Evolutionary conservation across 2,888 invertebrate species (phyloP).

Genomic region (Chrysolina oricalcia): DNA sequence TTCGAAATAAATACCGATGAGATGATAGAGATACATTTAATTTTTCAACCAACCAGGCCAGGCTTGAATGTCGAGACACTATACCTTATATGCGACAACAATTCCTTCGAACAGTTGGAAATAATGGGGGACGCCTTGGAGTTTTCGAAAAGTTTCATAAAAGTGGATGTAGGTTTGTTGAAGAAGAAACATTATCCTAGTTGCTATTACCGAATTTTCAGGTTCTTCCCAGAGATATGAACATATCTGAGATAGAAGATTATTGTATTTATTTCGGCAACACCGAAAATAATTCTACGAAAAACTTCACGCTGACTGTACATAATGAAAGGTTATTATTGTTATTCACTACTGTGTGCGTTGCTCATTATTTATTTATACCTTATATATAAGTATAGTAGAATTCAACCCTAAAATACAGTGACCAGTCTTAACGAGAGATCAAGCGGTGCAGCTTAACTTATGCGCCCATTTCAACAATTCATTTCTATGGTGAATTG

Average conservation of each 20-base stretch:
- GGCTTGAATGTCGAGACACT: constrained; percentile 70
- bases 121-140: constrained; percentile 71
- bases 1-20: constrained; percentile 68
- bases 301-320: constrained; percentile 53
- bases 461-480: too few species aligned
- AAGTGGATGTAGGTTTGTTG: constrained; percentile 56
- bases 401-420: too few species aligned
- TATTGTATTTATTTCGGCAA: constrained; percentile 59
- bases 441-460: too few species aligned
- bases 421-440: too few species aligned
- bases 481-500: too few species aligned
- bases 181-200: background rate
- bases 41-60: constrained; percentile 66
- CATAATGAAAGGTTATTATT: constrained; percentile 60
- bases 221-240: constrained; percentile 45
- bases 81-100: constrained; percentile 70
- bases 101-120: constrained; percentile 67
- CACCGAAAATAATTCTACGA: constrained; percentile 37
- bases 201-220: constrained; percentile 38
- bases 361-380: too few species aligned
- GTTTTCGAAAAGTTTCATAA: constrained; percentile 63
- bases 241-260: constrained; percentile 51
- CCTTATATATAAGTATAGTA: too few species aligned
- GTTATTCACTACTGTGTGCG: too few species aligned
- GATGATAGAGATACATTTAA: constrained; percentile 65